Percentiles rank a stretch among this genome's conserved stretches.
phyloP scores from a whole-genome alignment of 2,888 invertebrate genomes.

The Xiphydria camelus region DNA sequence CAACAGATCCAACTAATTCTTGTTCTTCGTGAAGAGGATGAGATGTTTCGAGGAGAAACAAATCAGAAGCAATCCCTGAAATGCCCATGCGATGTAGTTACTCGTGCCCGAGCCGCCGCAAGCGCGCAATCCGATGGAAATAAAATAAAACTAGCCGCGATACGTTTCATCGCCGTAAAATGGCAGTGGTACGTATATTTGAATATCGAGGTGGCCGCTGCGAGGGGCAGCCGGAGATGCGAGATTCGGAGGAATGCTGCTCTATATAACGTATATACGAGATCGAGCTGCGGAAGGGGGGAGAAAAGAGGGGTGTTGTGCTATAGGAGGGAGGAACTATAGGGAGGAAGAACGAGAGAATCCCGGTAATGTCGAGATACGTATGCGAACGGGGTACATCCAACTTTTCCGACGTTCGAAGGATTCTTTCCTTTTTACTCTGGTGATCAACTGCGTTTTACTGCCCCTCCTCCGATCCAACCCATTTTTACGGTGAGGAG shows the following conservation, averaged over 20 bases:
- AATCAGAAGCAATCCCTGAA: no score
- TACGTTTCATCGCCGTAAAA: conserved; percentile 12
- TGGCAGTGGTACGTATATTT: conserved; percentile 9
- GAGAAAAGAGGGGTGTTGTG: not conserved
- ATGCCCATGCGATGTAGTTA: no score
- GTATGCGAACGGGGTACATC: conserved; percentile 21
- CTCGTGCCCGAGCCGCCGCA: no score
- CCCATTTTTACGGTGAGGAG: conserved; percentile 9
- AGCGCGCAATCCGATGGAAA: no score
- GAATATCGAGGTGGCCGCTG: conserved; percentile 9
- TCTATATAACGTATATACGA: no score
- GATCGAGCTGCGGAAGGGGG: not conserved
- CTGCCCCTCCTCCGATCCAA: no score
- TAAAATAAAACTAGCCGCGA: not conserved
- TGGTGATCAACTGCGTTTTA: conserved; percentile 9
- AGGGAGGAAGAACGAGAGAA: no score
- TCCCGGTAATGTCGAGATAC: conserved; percentile 26
- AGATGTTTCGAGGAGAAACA: no score
- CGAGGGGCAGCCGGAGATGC: not conserved
- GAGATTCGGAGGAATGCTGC: conserved; percentile 23
- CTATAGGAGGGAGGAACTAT: no score
- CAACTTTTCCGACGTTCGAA: no score
- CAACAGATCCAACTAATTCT: no score
- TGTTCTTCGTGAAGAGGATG: no score
- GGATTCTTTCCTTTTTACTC: conserved; percentile 4